Evolutionary conservation across 2,113 vertebrate species (phyloP).

Genomic region (Rousettus leschenaultii): DNA sequence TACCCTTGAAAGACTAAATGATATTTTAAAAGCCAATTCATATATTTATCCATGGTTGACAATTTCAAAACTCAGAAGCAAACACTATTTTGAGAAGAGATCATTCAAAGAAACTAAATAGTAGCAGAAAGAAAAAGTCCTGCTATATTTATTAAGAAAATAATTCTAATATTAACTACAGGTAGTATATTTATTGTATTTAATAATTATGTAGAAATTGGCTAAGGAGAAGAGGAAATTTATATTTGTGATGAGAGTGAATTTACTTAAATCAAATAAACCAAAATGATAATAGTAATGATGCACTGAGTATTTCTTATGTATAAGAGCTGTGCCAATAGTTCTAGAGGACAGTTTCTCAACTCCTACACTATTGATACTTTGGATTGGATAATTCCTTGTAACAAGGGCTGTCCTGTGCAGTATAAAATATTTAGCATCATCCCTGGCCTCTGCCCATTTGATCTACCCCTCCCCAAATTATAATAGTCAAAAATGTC

Average conservation of each 20-base stretch:
- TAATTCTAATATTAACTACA: not conserved
- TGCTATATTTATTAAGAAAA: not conserved
- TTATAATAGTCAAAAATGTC: not conserved
- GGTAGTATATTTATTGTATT: not conserved
- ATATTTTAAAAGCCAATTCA: not conserved
- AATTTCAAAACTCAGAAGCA: not conserved
- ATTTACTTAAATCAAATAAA: conserved; percentile 3
- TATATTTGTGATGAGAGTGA: not conserved
- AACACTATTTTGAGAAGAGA: conserved; percentile 3
- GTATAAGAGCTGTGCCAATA: not conserved
- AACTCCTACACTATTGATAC: not conserved
- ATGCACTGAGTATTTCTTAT: not conserved
- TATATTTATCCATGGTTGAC: not conserved
- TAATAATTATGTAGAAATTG: not conserved
- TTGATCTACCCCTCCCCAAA: not conserved
- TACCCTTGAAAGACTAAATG: not conserved
- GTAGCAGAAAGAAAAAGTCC: not conserved
- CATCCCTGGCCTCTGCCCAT: not conserved
- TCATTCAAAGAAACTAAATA: not conserved
- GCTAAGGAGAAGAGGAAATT: not conserved
- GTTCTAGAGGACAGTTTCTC: not conserved
- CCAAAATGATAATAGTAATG: not conserved
- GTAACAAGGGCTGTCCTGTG: not conserved
- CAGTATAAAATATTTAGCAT: not conserved
- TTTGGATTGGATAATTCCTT: not conserved